phyloP scores from a whole-genome alignment of 64 coral and sea anemone species.

The Stylophora pistillata region DNA sequence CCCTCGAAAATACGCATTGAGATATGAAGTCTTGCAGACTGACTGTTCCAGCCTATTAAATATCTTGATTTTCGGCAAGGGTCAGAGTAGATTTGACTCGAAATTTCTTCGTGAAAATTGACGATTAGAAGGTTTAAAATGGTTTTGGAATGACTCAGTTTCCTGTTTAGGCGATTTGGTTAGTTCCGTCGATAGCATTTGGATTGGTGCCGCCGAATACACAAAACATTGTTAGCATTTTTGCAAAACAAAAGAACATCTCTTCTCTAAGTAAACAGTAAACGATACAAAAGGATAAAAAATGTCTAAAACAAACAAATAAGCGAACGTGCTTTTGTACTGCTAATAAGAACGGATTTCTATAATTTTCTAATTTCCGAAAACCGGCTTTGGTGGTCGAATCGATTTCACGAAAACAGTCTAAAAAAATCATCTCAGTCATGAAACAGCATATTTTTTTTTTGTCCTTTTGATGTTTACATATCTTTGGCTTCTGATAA shows the following conservation, averaged over 20 bases:
- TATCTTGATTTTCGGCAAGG: background rate
- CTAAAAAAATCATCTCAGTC: background rate
- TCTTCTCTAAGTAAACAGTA: background rate
- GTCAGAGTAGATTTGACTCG: background rate
- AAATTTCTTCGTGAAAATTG: background rate
- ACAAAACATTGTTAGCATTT: background rate
- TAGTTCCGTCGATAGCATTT: background rate
- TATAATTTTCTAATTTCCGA: background rate
- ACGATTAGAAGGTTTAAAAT: background rate
- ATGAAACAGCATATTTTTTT: background rate
- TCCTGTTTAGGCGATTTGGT: background rate
- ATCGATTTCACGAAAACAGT: background rate
- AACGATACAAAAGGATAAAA: background rate
- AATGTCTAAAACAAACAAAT: background rate
- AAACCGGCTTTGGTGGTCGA: background rate
- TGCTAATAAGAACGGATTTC: background rate
- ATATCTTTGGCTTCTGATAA: conserved; percentile 75
- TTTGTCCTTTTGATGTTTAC: conserved; percentile 59
- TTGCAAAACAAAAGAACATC: background rate
- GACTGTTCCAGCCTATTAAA: background rate
- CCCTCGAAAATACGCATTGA: background rate
- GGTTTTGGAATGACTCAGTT: background rate
- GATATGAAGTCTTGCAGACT: background rate
- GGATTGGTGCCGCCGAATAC: background rate
- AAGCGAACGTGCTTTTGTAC: background rate